Conservation (phyloP, 2,113 vertebrate species). For the Phalacrocorax pelagicus region DNA sequence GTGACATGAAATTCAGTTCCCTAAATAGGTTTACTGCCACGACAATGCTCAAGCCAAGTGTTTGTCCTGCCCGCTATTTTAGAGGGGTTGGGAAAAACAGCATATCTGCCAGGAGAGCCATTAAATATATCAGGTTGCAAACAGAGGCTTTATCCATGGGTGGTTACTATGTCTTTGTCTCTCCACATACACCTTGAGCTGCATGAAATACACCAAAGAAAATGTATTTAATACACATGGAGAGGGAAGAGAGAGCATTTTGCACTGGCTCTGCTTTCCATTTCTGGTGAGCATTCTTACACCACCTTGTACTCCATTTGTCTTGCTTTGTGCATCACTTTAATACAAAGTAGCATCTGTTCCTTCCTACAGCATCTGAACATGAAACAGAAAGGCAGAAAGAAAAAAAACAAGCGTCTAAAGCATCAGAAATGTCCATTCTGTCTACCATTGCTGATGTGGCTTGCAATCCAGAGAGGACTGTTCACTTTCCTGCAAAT, state of each 20-base stretch:
- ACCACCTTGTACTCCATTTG: background rate
- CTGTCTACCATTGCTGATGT: background rate
- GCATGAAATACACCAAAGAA: background rate
- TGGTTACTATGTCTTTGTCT: background rate
- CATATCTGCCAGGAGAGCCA: background rate
- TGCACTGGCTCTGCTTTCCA: background rate
- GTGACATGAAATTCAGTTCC: background rate
- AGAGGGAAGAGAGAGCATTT: background rate
- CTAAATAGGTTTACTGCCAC: background rate
- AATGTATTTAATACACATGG: background rate
- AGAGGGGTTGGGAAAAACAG: background rate
- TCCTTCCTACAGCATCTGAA: background rate
- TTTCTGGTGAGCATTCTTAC: background rate
- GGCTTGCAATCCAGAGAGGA: background rate
- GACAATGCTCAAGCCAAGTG: background rate
- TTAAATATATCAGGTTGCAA: background rate
- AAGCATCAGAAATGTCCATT: background rate
- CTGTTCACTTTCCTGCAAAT: background rate
- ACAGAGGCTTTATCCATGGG: background rate
- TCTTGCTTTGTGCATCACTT: background rate
- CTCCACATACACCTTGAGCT: background rate
- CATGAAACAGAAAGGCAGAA: background rate
- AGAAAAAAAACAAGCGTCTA: background rate
- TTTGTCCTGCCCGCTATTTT: background rate
- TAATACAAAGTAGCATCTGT: background rate